Evolutionary conservation across 2,113 vertebrate species (phyloP).

Genomic region (Anolis sagrei): DNA sequence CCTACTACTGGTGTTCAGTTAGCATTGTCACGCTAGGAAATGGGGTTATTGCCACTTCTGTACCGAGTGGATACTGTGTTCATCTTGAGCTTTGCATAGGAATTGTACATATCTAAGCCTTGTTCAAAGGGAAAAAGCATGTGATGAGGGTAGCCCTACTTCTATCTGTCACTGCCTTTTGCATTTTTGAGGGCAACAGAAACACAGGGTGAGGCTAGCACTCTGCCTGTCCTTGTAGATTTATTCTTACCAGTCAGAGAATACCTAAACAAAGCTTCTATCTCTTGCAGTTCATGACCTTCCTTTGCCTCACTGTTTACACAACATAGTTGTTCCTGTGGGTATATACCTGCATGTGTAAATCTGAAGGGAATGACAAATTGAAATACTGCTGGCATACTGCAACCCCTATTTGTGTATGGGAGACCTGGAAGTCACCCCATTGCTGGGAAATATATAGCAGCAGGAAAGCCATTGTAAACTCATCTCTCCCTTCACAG

Average conservation of each 20-base stretch:
- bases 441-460: neutral
- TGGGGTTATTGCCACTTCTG: neutral
- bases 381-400: neutral
- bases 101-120: neutral
- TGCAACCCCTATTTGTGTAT: neutral
- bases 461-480: slow-evolving; percentile 39
- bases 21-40: neutral
- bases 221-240: neutral
- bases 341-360: neutral
- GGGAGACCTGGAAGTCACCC: neutral
- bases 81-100: neutral
- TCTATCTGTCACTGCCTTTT: neutral
- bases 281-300: neutral
- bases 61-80: neutral
- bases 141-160: neutral
- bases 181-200: neutral
- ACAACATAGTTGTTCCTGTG: neutral
- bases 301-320: neutral
- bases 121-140: neutral
- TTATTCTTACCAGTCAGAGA: neutral
- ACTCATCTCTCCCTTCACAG: slow-evolving; percentile 30
- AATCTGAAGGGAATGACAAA: neutral
- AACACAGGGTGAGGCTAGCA: neutral
- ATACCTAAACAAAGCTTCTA: neutral
- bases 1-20: neutral